Conservation (phyloP, 2,113 vertebrate species). For the Setophaga kirtlandii region DNA sequence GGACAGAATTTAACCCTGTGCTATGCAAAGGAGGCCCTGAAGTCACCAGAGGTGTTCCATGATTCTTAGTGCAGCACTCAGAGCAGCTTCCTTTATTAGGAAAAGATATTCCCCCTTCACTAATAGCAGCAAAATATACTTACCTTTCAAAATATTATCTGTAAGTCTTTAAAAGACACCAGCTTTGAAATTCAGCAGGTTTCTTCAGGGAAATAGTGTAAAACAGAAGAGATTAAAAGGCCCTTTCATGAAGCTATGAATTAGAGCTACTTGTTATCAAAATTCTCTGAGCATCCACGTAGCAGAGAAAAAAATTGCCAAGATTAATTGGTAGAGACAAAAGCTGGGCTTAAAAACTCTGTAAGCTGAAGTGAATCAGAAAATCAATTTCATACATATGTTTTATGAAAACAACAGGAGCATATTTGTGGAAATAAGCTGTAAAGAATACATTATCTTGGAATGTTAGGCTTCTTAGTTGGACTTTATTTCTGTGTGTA, state of each 20-base stretch:
- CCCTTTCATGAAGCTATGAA: not conserved
- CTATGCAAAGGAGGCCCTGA: not conserved
- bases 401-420: not conserved
- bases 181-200: not conserved
- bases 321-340: constrained; percentile 51
- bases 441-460: not conserved
- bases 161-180: not conserved
- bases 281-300: not conserved
- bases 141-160: not conserved
- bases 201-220: not conserved
- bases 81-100: not conserved
- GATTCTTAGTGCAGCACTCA: not conserved
- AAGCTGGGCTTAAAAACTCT: not conserved
- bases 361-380: not conserved
- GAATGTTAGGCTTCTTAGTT: not conserved
- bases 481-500: constrained; percentile 3
- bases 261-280: not conserved
- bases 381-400: not conserved
- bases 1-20: not conserved
- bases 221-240: not conserved
- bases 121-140: not conserved
- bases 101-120: not conserved
- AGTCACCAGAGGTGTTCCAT: not conserved
- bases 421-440: constrained; percentile 4
- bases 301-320: not conserved